Conservation (phyloP, 2,797 vertebrate species). For the Oreochromis grahami region DNA sequence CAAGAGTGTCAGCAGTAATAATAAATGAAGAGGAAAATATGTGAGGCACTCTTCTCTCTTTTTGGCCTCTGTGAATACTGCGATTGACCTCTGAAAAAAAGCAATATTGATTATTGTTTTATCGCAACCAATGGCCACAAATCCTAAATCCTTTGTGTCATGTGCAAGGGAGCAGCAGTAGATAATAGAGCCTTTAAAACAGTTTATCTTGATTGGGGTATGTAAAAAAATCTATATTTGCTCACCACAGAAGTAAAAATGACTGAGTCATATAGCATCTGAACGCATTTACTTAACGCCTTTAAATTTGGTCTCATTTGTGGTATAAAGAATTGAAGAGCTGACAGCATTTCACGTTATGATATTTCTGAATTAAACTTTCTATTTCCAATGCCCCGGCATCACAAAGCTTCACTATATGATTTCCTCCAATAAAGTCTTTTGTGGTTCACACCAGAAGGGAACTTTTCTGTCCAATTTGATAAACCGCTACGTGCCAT, state of each 20-base stretch:
- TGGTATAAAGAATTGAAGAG: not conserved
- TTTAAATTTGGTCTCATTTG: conserved; percentile 2
- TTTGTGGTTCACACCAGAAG: conserved; percentile 51
- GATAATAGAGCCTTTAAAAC: not conserved
- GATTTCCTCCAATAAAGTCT: conserved; percentile 29
- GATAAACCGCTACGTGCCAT: conserved; percentile 63
- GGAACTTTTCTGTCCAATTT: conserved; percentile 65
- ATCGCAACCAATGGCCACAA: conserved; percentile 7
- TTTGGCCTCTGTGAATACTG: conserved; percentile 24
- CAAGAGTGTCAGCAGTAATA: conserved; percentile 4
- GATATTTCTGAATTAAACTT: conserved; percentile 25
- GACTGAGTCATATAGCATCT: not conserved
- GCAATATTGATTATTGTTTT: conserved; percentile 47
- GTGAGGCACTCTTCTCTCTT: not conserved
- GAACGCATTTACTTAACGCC: not conserved
- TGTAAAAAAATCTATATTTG: not conserved
- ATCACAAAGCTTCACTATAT: not conserved
- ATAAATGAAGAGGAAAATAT: conserved; percentile 37
- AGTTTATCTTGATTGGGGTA: not conserved
- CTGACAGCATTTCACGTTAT: not conserved
- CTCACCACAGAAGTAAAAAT: not conserved
- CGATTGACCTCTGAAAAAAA: conserved; percentile 34
- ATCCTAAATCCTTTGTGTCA: not conserved
- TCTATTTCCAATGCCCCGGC: not conserved
- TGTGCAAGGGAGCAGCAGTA: not conserved